These are phyloP conservation scores for Chiloscyllium plagiosum DNA, from an alignment of 2,113 vertebrate species.

Conservation along the genomic window DNA sequence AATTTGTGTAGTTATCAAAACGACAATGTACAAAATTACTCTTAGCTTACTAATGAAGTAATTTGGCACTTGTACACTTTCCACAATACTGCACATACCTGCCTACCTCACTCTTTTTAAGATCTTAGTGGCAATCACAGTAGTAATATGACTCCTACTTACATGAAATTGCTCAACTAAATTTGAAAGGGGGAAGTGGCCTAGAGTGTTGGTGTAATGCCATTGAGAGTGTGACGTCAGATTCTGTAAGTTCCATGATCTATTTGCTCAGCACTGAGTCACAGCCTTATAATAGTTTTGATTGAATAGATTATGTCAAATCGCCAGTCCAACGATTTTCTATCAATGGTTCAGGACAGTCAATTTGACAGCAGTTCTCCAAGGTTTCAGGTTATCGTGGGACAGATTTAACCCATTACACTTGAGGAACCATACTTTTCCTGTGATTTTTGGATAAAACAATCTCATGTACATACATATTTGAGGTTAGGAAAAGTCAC, in stretches of 20 bases:
- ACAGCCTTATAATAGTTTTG: neutral
- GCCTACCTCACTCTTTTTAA: neutral
- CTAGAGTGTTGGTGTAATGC: too few species aligned
- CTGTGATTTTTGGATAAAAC: neutral
- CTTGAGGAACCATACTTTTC: neutral
- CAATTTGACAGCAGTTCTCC: neutral
- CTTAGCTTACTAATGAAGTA: neutral
- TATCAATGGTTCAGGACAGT: neutral
- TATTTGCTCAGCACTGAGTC: neutral
- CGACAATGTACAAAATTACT: neutral
- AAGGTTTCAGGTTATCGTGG: neutral
- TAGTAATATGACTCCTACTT: neutral
- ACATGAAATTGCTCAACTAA: neutral
- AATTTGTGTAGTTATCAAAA: neutral
- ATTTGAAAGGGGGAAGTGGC: slow-evolving; percentile 19
- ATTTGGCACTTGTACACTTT: neutral
- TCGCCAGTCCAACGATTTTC: neutral
- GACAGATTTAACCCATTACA: neutral
- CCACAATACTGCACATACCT: neutral
- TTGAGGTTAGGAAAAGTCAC: neutral
- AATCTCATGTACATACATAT: neutral
- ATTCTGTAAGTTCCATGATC: neutral
- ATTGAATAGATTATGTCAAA: neutral
- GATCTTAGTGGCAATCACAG: neutral
- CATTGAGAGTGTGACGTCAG: neutral